Percentiles rank a stretch among this genome's conserved stretches.
These are phyloP conservation scores for Merodon equestris DNA, from an alignment of 2,888 invertebrate species.

Conservation along the genomic window DNA sequence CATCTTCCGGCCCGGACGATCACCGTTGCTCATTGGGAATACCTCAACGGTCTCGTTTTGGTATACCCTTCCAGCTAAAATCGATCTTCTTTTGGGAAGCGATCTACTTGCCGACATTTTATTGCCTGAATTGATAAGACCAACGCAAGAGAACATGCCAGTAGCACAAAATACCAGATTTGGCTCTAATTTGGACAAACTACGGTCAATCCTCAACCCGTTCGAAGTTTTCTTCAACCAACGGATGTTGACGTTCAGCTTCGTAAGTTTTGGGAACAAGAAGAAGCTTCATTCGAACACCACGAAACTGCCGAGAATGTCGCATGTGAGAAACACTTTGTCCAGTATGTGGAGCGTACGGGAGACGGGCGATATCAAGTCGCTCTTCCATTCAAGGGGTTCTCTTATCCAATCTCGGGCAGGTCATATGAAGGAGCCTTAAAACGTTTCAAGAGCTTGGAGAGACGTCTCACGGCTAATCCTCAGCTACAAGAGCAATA, in stretches of 20 bases:
- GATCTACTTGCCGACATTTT: neutral
- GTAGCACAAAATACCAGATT: slow-evolving; percentile 22
- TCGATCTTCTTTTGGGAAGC: slow-evolving; percentile 18
- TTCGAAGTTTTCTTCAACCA: slow-evolving; percentile 15
- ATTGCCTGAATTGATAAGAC: neutral
- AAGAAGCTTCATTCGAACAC: slow-evolving; percentile 15
- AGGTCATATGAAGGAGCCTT: slow-evolving; percentile 9
- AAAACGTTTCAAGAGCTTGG: slow-evolving; percentile 18
- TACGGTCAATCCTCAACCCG: neutral
- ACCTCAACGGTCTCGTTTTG: slow-evolving; percentile 1
- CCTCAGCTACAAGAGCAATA: slow-evolving; percentile 10
- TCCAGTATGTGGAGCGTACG: too few species aligned
- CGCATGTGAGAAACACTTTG: slow-evolving; percentile 27
- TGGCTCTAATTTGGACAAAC: slow-evolving; percentile 8
- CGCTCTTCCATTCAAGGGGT: slow-evolving; percentile 16
- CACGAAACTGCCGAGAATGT: slow-evolving; percentile 7
- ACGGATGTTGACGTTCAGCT: slow-evolving; percentile 24
- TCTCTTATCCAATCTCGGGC: slow-evolving; percentile 1
- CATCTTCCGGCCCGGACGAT: slow-evolving; percentile 22
- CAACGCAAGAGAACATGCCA: neutral
- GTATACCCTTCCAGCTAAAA: slow-evolving; percentile 10
- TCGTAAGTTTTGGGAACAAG: slow-evolving; percentile 19
- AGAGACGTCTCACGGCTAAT: slow-evolving; percentile 16
- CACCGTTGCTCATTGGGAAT: slow-evolving; percentile 10
- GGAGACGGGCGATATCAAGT: too few species aligned